Conservation (phyloP, 1,140 invertebrate species). For the Glomeris maerens region DNA sequence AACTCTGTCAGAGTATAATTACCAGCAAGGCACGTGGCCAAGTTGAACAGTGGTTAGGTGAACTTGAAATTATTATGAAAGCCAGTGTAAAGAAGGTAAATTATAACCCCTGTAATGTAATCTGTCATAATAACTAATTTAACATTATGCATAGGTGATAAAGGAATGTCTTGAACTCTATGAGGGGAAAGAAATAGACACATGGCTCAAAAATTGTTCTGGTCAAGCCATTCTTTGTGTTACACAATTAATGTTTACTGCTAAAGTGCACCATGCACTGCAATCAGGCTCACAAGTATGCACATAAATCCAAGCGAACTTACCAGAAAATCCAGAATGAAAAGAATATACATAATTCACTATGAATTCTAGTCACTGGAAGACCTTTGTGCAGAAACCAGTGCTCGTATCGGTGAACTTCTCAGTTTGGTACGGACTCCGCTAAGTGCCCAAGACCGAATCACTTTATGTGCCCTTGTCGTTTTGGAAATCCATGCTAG, state of each 20-base stretch:
- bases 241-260: slow-evolving; percentile 76
- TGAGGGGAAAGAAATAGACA: slow-evolving; percentile 41
- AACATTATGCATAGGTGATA: slow-evolving; percentile 25
- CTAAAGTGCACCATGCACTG: slow-evolving; percentile 56
- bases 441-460: slow-evolving; percentile 72
- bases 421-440: slow-evolving; percentile 73
- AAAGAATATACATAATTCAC: too few species aligned
- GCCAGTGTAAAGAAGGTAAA: slow-evolving; percentile 57
- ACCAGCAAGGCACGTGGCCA: slow-evolving; percentile 79
- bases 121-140: neutral
- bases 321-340: too few species aligned
- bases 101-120: too few species aligned
- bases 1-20: slow-evolving; percentile 61
- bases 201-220: slow-evolving; percentile 80
- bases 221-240: slow-evolving; percentile 79
- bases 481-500: slow-evolving; percentile 84
- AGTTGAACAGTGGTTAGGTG: slow-evolving; percentile 92
- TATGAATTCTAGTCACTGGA: slow-evolving; percentile 37
- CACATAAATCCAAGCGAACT: too few species aligned
- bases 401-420: slow-evolving; percentile 62
- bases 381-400: slow-evolving; percentile 42
- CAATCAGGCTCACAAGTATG: slow-evolving; percentile 14
- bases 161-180: slow-evolving; percentile 48
- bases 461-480: slow-evolving; percentile 74
- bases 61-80: slow-evolving; percentile 83